Evolutionary conservation across 2,797 vertebrate species (phyloP).

Genomic region (Rhodeus uyekii): DNA sequence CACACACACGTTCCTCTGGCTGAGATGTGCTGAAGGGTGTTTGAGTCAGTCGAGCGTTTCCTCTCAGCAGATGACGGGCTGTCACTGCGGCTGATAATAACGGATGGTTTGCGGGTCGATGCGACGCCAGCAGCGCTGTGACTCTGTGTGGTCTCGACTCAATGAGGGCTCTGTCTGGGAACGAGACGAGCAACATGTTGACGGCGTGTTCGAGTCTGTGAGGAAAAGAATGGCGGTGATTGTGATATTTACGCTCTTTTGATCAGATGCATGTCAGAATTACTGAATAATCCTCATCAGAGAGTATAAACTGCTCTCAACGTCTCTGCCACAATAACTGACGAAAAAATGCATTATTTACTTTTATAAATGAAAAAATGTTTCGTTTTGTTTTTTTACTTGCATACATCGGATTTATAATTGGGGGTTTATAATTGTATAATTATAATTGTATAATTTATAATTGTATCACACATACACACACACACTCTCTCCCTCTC

Average conservation of each 20-base stretch:
- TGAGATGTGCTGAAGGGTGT: slow-evolving; percentile 43
- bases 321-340: not conserved
- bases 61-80: slow-evolving; percentile 55
- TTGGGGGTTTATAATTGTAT: no score
- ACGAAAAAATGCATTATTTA: not conserved
- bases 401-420: no score
- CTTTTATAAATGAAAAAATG: not conserved
- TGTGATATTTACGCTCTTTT: not conserved
- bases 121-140: slow-evolving; percentile 41
- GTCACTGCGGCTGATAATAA: slow-evolving; percentile 54
- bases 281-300: not conserved
- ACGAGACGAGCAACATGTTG: not conserved
- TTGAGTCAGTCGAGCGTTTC: slow-evolving; percentile 53
- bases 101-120: slow-evolving; percentile 39
- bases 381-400: no score
- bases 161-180: slow-evolving; percentile 47
- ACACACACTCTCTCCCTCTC: no score
- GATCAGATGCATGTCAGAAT: not conserved
- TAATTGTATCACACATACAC: no score
- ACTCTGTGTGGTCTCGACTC: slow-evolving; percentile 56
- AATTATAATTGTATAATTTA: no score
- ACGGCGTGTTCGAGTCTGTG: not conserved
- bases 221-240: not conserved
- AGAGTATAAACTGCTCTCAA: not conserved
- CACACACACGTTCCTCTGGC: slow-evolving; percentile 6